These are phyloP conservation scores for Hirtodrosophila histrioides DNA, from an alignment of 2,888 invertebrate genomes.

Conservation along the genomic window DNA sequence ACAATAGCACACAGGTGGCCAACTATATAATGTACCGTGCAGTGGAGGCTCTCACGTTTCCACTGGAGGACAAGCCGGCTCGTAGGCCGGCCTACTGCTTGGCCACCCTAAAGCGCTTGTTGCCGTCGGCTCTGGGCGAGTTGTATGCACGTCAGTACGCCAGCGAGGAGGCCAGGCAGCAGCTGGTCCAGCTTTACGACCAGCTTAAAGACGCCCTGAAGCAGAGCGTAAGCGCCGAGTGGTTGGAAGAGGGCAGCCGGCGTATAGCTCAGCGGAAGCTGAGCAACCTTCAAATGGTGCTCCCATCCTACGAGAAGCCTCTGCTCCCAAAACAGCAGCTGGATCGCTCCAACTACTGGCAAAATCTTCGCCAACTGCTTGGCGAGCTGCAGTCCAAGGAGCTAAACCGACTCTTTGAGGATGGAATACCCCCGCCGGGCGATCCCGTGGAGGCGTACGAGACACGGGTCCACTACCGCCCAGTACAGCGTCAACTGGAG, in stretches of 20 bases:
- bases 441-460: constrained; percentile 77
- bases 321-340: constrained; percentile 46
- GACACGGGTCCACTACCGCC: constrained; percentile 67
- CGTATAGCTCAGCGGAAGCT: constrained; percentile 74
- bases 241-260: constrained; percentile 78
- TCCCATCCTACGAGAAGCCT: constrained; percentile 50
- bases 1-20: constrained; percentile 72
- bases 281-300: constrained; percentile 49
- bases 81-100: constrained; percentile 61
- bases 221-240: constrained; percentile 59
- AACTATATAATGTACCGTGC: constrained; percentile 83
- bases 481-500: constrained; percentile 71
- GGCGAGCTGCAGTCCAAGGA: constrained; percentile 48
- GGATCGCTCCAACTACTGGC: constrained; percentile 73
- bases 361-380: constrained; percentile 69
- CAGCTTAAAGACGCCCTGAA: constrained; percentile 61
- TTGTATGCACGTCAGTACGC: constrained; percentile 71
- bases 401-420: constrained; percentile 60
- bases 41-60: constrained; percentile 57
- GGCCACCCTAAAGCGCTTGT: constrained; percentile 55
- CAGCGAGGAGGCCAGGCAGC: constrained; percentile 43
- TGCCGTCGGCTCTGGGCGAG: constrained; percentile 79
- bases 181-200: constrained; percentile 59
- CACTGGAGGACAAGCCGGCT: constrained; percentile 32
- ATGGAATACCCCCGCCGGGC: constrained; percentile 45